These are phyloP conservation scores for Pangasianodon gigas DNA, from an alignment of 2,113 vertebrate genomes.

Conservation along the genomic window DNA sequence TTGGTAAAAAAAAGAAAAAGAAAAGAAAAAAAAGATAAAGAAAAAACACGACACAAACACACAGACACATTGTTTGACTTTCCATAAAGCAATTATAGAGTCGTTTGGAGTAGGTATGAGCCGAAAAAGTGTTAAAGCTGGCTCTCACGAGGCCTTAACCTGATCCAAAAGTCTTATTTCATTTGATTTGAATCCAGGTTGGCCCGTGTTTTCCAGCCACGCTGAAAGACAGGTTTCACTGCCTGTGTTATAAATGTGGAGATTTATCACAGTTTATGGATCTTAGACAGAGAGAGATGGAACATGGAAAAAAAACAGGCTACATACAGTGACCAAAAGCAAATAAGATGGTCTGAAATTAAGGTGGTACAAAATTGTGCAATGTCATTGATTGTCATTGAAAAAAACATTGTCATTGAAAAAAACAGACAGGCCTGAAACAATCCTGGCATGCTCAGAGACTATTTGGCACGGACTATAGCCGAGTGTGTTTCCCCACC, in stretches of 20 bases:
- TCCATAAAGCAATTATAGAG: constrained; percentile 55
- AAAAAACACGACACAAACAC: constrained; percentile 52
- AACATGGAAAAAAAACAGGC: not conserved
- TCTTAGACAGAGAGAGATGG: not conserved
- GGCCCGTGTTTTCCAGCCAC: not conserved
- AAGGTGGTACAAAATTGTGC: not conserved
- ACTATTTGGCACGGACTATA: not conserved
- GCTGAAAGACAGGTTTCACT: constrained; percentile 34
- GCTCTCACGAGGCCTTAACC: not conserved
- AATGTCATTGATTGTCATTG: not conserved
- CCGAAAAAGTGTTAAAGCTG: constrained; percentile 34
- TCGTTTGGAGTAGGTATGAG: constrained; percentile 18
- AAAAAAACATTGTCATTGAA: too few relatives aligned
- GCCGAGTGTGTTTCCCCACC: not conserved
- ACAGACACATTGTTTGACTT: constrained; percentile 53
- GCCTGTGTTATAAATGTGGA: not conserved
- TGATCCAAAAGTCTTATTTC: constrained; percentile 31
- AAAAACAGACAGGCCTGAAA: not conserved
- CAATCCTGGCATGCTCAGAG: constrained; percentile 1
- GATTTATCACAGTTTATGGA: constrained; percentile 1
- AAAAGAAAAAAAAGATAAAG: constrained; percentile 13
- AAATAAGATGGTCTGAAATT: not conserved
- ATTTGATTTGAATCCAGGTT: constrained; percentile 16
- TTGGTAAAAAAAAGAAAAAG: not conserved
- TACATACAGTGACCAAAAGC: not conserved